Conservation (phyloP, 2,888 invertebrate species). For the Sarcophaga subvicina region DNA sequence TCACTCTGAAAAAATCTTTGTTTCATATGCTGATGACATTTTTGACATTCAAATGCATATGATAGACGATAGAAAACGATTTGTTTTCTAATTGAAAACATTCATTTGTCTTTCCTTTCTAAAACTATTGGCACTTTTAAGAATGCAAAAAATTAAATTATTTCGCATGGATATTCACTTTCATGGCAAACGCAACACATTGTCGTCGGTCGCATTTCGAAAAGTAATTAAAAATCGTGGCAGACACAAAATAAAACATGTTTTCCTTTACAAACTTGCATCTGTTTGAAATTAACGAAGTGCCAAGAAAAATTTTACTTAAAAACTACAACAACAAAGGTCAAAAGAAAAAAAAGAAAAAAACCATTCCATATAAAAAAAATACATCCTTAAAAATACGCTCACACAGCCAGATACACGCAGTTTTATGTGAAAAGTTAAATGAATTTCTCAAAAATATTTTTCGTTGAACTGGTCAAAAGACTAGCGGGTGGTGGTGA, state of each 20-base stretch:
- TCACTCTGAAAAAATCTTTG: background rate
- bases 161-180: background rate
- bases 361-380: background rate
- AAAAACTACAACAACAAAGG: slow-evolving; percentile 1
- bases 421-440: no score
- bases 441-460: no score
- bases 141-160: background rate
- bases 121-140: slow-evolving; percentile 18
- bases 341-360: background rate
- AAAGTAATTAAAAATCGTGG: background rate
- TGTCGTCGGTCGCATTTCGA: background rate
- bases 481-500: no score
- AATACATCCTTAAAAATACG: background rate
- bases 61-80: background rate
- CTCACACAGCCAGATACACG: no score
- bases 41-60: background rate
- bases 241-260: background rate
- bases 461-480: no score
- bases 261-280: background rate
- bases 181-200: background rate
- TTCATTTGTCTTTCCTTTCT: background rate
- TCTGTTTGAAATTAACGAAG: slow-evolving; percentile 8
- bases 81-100: slow-evolving; percentile 50
- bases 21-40: background rate
- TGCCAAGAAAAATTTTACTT: background rate